Base-by-base conservation (phyloP, 2,797 vertebrate genomes). In the Lithobates sylvaticus region DNA sequence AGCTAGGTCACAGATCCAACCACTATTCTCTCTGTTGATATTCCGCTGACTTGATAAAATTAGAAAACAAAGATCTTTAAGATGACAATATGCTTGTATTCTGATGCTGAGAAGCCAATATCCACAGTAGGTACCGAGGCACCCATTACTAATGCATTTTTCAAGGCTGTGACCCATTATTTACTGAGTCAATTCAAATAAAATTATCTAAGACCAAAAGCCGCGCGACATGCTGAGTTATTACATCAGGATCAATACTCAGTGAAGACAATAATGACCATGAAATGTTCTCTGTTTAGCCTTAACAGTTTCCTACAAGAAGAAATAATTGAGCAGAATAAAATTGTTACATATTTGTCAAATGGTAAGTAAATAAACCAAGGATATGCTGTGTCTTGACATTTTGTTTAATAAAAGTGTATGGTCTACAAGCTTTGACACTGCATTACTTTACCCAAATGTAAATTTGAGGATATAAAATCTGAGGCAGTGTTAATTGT, bases 181-280 rank as follows among this genome's bases (percentile, higher is more conserved):
- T 36, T 39, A 29, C 23, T 42, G 15, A 72, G 71, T 81, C 34
- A 81, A 72, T 34, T 71, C 29, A 54, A 80, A 70, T 80, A 50
- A 80, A 80, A 70, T 71, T 71, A 81, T 34, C 7, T 10, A 58
- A 71, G 78, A 81, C 68, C 78, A 54, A 81, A 81, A 81, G 69
- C 69, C 34, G 18, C 27, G n/a, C 23, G 71, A 21, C 79, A 18
- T 61, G 69, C 69, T 72, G 79, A 81, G 69, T 72, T 72, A 73
- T 73, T 81, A 50, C 69, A 81, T 81, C 36, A 64, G 71, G 69
- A 81, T 81, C 79, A 72, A 81, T 81, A 72, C 79, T 12, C 32
- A 3, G 27, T 81, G 69, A 81, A 81, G 50, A 70, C 50, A 58
- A 81, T 81, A 81, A 81, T 64, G 69, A 73, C 79, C 79, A 61